Base-by-base conservation (phyloP, 2,888 invertebrate genomes). In the Drosophila birchii region DNA sequence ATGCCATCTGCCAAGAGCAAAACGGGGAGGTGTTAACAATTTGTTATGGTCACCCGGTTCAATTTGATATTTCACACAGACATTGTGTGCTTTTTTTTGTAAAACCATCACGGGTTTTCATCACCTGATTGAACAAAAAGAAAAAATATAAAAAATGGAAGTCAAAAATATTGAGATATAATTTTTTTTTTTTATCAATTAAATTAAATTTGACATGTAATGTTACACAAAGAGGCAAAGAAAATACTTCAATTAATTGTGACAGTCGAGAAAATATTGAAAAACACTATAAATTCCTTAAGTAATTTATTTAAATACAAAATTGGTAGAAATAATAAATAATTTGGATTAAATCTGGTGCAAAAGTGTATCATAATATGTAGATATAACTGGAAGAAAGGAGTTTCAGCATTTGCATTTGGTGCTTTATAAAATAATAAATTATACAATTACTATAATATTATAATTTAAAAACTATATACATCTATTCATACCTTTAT, bases 1-100 rank as follows among this genome's bases (percentile, higher is more conserved):
- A 44, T 29, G n/a, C 32, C 39, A 43, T 41, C 44, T 72, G 73
- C 73, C 73, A 73, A 73, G 32, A 59, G 43, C 57, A 49, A 58
- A 45, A 34, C 14, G 49, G 23, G 23, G 20, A 36, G 53, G 41
- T 71, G 45, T 56, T 55, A 61, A 55, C 51, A 70, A 62, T 43
- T 44, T 56, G 44, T 47, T 53, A 23, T 53, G 38, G 51, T 45
- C 68, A 69, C 51, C 56, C 41, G 56, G 39, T 38, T 49, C 47
- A 23, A 18, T 12, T 45, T 26, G 45, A 14, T n/a, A 32, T 44
- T 45, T 58, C 59, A 39, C 59, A 39, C 38, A 32, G n/a, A 43
- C 14, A 29, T 29, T 4, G 26, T 43, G 20, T 12, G 34, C 8
- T 51, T 51, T 12, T 51, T 12, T 44, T n/a, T 26, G 20, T 32